These are phyloP conservation scores for Euborellia annulipes DNA, from an alignment of 1,140 invertebrate species.

Conservation along the genomic window DNA sequence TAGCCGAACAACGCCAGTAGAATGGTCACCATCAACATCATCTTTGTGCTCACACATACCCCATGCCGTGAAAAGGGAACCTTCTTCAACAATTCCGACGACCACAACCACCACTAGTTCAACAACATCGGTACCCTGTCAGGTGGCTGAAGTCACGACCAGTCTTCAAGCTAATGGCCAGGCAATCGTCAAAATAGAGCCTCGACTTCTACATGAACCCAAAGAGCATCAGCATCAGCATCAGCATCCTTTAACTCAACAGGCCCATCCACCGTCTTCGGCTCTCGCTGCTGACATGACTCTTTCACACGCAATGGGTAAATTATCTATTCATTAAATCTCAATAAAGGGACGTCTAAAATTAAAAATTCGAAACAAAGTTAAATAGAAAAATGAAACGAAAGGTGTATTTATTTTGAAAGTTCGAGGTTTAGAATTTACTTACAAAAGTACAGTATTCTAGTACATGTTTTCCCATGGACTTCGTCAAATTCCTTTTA, in stretches of 20 bases:
- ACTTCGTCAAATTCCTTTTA: no score
- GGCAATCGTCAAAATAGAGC: conserved; percentile 28
- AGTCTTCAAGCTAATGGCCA: conserved; percentile 33
- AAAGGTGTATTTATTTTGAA: no score
- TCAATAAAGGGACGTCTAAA: no score
- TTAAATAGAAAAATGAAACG: no score
- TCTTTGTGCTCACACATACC: conserved; percentile 15
- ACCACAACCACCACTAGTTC: conserved; percentile 39
- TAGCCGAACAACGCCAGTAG: conserved; percentile 27
- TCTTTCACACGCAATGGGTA: conserved; percentile 27
- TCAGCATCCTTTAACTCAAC: neutral
- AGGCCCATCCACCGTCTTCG: conserved; percentile 25
- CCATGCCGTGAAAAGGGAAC: conserved; percentile 13
- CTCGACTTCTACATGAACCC: conserved; percentile 26
- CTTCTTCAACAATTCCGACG: conserved; percentile 16
- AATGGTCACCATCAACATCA: conserved; percentile 25
- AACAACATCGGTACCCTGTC: conserved; percentile 33
- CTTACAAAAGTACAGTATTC: no score
- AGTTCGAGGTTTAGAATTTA: no score
- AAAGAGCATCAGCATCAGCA: conserved; percentile 18
- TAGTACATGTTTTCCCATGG: no score
- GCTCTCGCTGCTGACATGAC: conserved; percentile 36
- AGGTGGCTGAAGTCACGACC: conserved; percentile 46
- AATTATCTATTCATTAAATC: no score
- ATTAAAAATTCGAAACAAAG: no score